phyloP scores from a whole-genome alignment of 1,140 invertebrate species.

The Heliconius hermathena region DNA sequence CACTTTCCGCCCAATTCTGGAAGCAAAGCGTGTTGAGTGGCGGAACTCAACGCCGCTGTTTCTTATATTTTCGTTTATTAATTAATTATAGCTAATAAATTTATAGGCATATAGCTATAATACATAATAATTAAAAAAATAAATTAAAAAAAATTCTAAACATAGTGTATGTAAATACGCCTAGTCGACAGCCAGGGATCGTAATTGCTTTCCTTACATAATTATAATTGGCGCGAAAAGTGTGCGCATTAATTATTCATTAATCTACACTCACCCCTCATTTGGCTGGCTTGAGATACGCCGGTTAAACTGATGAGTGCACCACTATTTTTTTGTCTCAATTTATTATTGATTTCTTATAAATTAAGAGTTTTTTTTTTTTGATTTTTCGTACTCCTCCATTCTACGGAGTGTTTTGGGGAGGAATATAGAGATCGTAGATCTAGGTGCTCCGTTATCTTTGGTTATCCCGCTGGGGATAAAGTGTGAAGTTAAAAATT shows the following conservation, averaged over 20 bases:
- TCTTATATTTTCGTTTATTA: background rate
- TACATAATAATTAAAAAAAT: conserved; percentile 30
- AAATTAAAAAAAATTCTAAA: conserved; percentile 7
- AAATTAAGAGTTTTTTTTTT: too few relatives aligned
- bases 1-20: too few relatives aligned
- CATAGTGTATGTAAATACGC: conserved; percentile 52
- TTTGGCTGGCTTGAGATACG: conserved; percentile 72
- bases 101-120: background rate
- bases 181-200: conserved; percentile 51
- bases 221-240: conserved; percentile 75
- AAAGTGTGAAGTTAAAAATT: too few relatives aligned
- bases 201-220: conserved; percentile 74
- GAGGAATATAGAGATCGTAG: too few relatives aligned
- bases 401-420: too few relatives aligned
- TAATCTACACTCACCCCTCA: conserved; percentile 64
- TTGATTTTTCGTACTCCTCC: too few relatives aligned
- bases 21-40: too few relatives aligned
- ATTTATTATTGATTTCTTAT: conserved; percentile 46
- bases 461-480: too few relatives aligned
- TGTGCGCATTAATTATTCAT: conserved; percentile 79
- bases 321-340: conserved; percentile 57
- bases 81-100: background rate
- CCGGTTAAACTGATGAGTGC: conserved; percentile 62
- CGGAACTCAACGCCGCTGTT: too few relatives aligned
- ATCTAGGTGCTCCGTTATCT: too few relatives aligned